Base-by-base conservation (phyloP, 2,888 invertebrate genomes). In the Amblyteles armatorius region DNA sequence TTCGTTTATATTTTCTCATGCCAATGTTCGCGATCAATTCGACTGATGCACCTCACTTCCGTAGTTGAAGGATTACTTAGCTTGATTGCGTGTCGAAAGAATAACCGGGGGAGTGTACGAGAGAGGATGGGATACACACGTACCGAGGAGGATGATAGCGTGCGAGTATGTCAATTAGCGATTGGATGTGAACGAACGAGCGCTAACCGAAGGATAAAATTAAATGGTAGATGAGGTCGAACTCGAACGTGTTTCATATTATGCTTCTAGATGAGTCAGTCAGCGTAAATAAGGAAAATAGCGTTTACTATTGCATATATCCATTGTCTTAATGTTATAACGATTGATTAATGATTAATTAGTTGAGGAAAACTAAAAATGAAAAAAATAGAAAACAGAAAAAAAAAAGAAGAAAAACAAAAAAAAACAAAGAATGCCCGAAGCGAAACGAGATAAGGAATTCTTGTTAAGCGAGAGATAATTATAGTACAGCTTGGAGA, bases 1-100 rank as follows among this genome's bases (percentile, higher is more conserved):
- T 91, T 91, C 88, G 86, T 91, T 91, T 87, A 87, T 91, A 91
- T 91, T 91, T 91, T 91, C 89, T 86, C 22, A 57, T 57, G 86
- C 82, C 87, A 90, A 85, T 91, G 87, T 89, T 88, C 87, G 87
- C 82, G 86, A 84, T 80, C 52, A 79, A 81, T 74, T 83, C 85
- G 71, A 77, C 78, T 80, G 79, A 52, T 79, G 67, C 71, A 71
- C 44, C 79, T 67, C 52, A 76, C 60, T 85, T 79, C 19, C 69
- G 65, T 74, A 11, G 68, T 73, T 79, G 67, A 44, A 60, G 48
- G 67, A 85, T 44, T 67, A 55, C 40, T 78, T 55, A 26, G 57
- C 29, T 83, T 57, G 22, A 68, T 78, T 44, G 60, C 72, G 19
- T 55, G 74, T 57, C 40, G 72, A 67, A 80, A 76, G 76, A 36